Evolutionary conservation across 2,797 vertebrate species (phyloP), one percentile per base, ranked within the genome.

Genomic region (Myripristis jacobus): DNA sequence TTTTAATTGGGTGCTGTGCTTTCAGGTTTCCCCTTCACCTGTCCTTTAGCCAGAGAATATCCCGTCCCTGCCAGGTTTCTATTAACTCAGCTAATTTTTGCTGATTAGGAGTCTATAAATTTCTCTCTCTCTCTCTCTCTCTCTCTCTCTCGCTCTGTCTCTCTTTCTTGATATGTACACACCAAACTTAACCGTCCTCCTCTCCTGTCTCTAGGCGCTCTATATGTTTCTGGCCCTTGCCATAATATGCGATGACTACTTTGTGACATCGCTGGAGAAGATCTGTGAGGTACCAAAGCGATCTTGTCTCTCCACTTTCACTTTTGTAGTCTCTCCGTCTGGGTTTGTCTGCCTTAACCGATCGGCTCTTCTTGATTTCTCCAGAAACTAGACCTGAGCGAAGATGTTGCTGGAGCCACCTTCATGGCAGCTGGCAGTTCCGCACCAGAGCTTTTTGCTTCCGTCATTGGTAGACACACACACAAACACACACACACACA

Each of bases 341-440:
- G 7, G 29, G n/a, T 50, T 15, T 47, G 4, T 62, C 29, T 53
- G 1, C 18, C 5, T 48, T n/a, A 79, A 50, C 18, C 0, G 31
- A 1, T 18, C 2, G 1, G 10, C 18, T 19, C 38, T 16, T 56
- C 4, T 67, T 18, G n/a, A 15, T 73, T 60, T 38, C 2, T 70
- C 64, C 75, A 99, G 98, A 98, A 95, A 94, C 91, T 99, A 22
- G 96, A 98, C 87, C 90, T 99, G 81, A 98, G 96, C 46, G 98
- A 96, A 90, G 97, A 99, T 72, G 98, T 99, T 47, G 98, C 98
- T 0, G 98, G 98, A 78, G 98, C 98, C 66, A 99, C 98, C 21
- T 99, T 99, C 90, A 99, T 99, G 98, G 98, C 98, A 72, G 98
- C 98, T 15, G 98, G 98, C 80, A 99, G 98, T 89, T 99, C 98